Percentiles rank a stretch among this genome's conserved stretches.
Conservation (phyloP, 2,888 invertebrate genomes). For the Phaonia tiefii region DNA sequence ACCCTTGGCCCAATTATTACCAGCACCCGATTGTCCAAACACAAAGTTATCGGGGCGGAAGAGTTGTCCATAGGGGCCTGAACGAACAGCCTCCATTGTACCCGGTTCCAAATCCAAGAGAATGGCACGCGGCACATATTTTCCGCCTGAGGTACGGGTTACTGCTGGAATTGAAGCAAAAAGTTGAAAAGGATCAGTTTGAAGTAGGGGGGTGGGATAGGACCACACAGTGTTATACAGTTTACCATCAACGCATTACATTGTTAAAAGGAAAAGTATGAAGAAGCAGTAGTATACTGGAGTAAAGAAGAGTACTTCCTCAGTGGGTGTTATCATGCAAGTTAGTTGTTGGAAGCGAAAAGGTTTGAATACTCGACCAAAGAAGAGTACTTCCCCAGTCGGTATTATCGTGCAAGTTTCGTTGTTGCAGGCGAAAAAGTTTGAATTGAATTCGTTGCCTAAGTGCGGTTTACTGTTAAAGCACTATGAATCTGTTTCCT, state of each 20-base stretch:
- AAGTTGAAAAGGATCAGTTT: slow-evolving; percentile 16
- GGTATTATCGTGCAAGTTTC: too few relatives aligned
- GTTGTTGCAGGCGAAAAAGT: too few relatives aligned
- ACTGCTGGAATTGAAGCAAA: slow-evolving; percentile 79
- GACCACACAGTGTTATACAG: not conserved
- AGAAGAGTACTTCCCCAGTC: not conserved
- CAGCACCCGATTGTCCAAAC: slow-evolving; percentile 87
- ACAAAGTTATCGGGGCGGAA: slow-evolving; percentile 96
- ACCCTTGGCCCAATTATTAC: slow-evolving; percentile 89
- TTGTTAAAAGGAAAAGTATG: too few relatives aligned
- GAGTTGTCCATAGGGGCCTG: slow-evolving; percentile 91
- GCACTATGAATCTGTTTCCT: too few relatives aligned
- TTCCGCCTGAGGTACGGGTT: slow-evolving; percentile 84
- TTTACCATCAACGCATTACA: too few relatives aligned
- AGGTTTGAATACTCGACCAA: too few relatives aligned
- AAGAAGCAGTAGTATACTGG: not conserved
- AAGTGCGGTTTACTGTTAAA: too few relatives aligned
- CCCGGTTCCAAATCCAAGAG: slow-evolving; percentile 89
- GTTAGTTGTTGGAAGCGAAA: not conserved
- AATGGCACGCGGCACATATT: slow-evolving; percentile 90
- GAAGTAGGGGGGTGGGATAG: slow-evolving; percentile 17
- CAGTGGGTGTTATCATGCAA: too few relatives aligned
- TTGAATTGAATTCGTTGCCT: too few relatives aligned
- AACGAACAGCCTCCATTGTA: slow-evolving; percentile 94
- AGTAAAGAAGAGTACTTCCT: too few relatives aligned